Base-by-base conservation (phyloP, 2,797 vertebrate species). In the Cichlasoma orientale region DNA sequence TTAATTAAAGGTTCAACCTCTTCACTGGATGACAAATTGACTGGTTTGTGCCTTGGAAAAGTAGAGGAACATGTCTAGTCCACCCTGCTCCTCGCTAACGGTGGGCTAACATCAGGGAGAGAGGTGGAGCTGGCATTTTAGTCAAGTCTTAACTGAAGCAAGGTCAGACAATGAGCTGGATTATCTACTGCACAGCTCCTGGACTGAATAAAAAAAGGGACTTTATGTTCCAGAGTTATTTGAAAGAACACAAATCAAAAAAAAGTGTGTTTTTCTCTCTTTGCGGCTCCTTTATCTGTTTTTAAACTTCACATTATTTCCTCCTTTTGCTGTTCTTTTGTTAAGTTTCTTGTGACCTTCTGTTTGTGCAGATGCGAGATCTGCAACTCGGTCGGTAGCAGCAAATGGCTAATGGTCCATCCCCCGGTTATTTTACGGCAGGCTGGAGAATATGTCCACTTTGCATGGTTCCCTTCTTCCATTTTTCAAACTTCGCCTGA, bases 1-100 rank as follows among this genome's bases (percentile, higher is more conserved):
- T 95, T 95, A 96, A 95, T 96, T 95, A 95, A 95, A 94, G 94
- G 91, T 92, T 95, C 94, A 90, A 92, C 91, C 94, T 94, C 93
- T 91, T 94, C 90, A 91, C 86, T 38, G 80, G 90, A 93, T 95
- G 94, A 95, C 92, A 93, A 94, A 95, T 95, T 93, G 94, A 95
- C 91, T 93, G 90, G 89, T 93, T 91, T 89, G 83, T 78, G 91
- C 80, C 88, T 88, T 79, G 85, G 90, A 92, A 92, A 90, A 92
- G 89, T 82, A 82, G 84, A 72, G 89, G 89, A 88, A 88, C 88
- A 84, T 82, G 86, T 88, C 85, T 83, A 56, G 88, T 90, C 86
- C 83, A 31, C 72, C 76, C 76, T 63, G 82, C 82, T 88, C 82
- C 87, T 85, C 70, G 8, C 75, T 77, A 78, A 77, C 80, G 21